A percentile compares a stretch with the other conserved stretches of the same genome.
Conservation (phyloP, 92 coral and sea anemone species). For the Actinostola sp. region DNA sequence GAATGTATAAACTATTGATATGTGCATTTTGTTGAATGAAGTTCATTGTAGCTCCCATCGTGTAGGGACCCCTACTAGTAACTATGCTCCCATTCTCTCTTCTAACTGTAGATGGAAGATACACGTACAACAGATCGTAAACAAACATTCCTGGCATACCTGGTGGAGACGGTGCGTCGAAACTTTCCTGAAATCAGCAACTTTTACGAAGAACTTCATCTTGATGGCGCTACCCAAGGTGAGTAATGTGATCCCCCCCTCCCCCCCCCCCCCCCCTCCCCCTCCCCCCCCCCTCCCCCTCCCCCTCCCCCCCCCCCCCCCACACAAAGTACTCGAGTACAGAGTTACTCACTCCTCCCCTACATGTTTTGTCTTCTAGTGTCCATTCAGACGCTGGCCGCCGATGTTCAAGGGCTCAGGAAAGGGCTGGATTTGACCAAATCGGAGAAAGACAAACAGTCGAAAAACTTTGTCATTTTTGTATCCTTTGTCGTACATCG, state of each 20-base stretch:
- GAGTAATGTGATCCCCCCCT: too few relatives aligned
- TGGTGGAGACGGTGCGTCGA: slow-evolving; percentile 72
- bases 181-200: slow-evolving; percentile 76
- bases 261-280: too few relatives aligned
- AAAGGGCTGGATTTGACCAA: slow-evolving; percentile 96
- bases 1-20: too few relatives aligned
- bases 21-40: too few relatives aligned
- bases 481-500: slow-evolving; percentile 95
- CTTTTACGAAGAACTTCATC: slow-evolving; percentile 72
- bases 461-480: slow-evolving; percentile 88
- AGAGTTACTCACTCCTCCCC: too few relatives aligned
- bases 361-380: slow-evolving; percentile 52
- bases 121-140: slow-evolving; percentile 90
- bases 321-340: too few relatives aligned
- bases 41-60: too few relatives aligned
- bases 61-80: not conserved
- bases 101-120: slow-evolving; percentile 69
- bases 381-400: slow-evolving; percentile 92
- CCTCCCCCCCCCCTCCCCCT: too few relatives aligned
- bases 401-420: slow-evolving; percentile 94
- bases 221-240: slow-evolving; percentile 94
- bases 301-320: too few relatives aligned
- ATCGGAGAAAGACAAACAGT: slow-evolving; percentile 94
- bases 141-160: slow-evolving; percentile 80
- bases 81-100: not conserved